These are phyloP conservation scores for Heterodera schachtii DNA, from an alignment of 1,140 invertebrate genomes.

Conservation along the genomic window DNA sequence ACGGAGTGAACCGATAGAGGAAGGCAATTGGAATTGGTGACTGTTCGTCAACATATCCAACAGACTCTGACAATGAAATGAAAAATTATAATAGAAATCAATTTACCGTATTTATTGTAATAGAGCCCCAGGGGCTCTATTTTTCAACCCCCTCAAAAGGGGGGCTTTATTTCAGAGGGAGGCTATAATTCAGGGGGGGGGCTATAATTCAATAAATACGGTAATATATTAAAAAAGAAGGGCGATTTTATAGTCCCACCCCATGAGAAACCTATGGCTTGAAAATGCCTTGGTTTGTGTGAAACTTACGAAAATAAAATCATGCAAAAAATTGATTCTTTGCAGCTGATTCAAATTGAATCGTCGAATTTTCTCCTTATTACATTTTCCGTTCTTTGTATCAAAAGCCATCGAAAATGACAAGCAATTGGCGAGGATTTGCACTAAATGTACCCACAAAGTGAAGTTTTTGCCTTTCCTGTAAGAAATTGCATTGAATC, in stretches of 20 bases:
- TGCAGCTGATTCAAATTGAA: constrained; percentile 38
- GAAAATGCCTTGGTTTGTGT: background rate
- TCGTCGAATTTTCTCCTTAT: constrained; percentile 28
- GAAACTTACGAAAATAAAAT: constrained; percentile 30
- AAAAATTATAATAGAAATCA: too few relatives aligned
- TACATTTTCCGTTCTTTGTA: background rate
- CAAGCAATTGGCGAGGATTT: constrained; percentile 33
- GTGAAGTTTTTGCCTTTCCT: constrained; percentile 37
- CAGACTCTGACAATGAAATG: constrained; percentile 23
- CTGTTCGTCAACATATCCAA: constrained; percentile 35
- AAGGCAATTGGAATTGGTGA: constrained; percentile 13
- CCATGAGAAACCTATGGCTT: too few relatives aligned
- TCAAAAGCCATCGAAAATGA: background rate
- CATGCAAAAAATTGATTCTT: constrained; percentile 29
- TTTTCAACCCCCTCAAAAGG: too few relatives aligned
- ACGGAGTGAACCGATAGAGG: background rate
- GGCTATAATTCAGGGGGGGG: too few relatives aligned
- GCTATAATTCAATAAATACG: too few relatives aligned
- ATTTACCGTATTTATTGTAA: too few relatives aligned
- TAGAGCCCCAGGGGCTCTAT: too few relatives aligned
- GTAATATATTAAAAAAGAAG: too few relatives aligned
- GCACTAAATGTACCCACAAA: constrained; percentile 39
- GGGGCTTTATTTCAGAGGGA: too few relatives aligned
- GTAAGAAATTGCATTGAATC: background rate
- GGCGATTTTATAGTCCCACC: too few relatives aligned